Conservation (phyloP, 1,140 invertebrate species). For the Sitophilus oryzae region DNA sequence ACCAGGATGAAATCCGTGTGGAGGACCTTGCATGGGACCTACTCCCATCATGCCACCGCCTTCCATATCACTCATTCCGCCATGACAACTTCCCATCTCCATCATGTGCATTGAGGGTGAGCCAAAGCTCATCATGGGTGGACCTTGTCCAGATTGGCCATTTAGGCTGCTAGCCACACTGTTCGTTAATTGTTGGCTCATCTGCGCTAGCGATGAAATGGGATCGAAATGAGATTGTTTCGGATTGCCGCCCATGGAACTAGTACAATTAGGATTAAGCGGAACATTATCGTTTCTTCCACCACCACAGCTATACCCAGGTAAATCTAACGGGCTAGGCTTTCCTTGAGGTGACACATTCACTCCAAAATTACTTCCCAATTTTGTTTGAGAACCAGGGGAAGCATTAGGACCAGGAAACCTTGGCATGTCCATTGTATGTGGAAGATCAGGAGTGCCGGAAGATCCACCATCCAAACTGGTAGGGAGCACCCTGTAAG, state of each 20-base stretch:
- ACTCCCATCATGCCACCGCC: constrained; percentile 41
- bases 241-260: constrained; percentile 52
- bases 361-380: constrained; percentile 39
- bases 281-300: constrained; percentile 67
- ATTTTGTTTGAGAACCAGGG: constrained; percentile 36
- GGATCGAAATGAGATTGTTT: constrained; percentile 75
- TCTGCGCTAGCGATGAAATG: constrained; percentile 87
- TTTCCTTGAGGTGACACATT: constrained; percentile 42
- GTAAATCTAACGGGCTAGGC: constrained; percentile 39
- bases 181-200: constrained; percentile 86
- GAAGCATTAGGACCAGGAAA: constrained; percentile 41
- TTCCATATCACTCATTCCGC: constrained; percentile 43
- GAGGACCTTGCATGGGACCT: constrained; percentile 41
- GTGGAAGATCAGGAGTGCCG: constrained; percentile 35
- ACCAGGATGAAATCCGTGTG: constrained; percentile 43
- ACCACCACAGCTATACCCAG: constrained; percentile 48
- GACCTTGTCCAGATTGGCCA: constrained; percentile 49
- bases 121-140: constrained; percentile 54
- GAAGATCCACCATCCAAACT: constrained; percentile 42
- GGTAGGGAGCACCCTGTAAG: constrained; percentile 38
- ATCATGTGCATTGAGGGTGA: constrained; percentile 55
- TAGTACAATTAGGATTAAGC: constrained; percentile 71
- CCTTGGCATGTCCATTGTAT: constrained; percentile 43
- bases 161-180: constrained; percentile 53
- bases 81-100: constrained; percentile 42